Evolutionary conservation across 1,140 invertebrate genomes (phyloP), one percentile per base, ranked within the genome.

Genomic region (Lepidostoma basale): DNA sequence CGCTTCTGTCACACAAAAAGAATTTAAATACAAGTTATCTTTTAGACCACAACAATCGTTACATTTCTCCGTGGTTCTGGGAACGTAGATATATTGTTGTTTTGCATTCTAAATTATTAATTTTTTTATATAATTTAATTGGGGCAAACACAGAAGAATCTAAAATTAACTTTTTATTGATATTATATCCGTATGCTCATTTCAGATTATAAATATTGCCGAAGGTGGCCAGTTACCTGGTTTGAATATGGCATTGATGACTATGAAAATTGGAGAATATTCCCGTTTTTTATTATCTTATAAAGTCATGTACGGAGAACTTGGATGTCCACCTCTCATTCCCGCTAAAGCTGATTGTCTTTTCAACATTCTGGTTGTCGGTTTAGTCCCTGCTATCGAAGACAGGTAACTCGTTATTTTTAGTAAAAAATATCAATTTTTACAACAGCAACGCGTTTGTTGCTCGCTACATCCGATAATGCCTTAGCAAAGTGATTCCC

Each of bases 271-370:
- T 59, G 81, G 81, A 22, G 82, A 83, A 76, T 68, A 73, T 25
- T 76, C 82, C 26, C 42, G 79, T 9, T 83, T 83, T 69, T 75
- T 81, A 2, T 62, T 82, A 8, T 78, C 78, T 3, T 74, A 81
- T 74, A 42, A 79, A 70, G 74, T 82, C 3, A 81, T 82, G 80
- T 83, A 81, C 76, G 82, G 82, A 20, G 77, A 80, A 49, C 49
- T 82, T 45, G 81, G 82, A 18, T 75, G 81, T 33, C 78, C 78
- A 39, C 79, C 79, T 1, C 74, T 76, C 64, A 78, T 82, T 47
- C 81, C 79, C 66, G 77, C 79, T 44, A 78, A 77, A 75, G 74
- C 80, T 14, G 74, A 76, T 20, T 82, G 79, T 73, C 71, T 80
- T 0, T 79, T 82, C 69, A 80, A 81, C 62, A 76, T 82, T 40